A percentile compares a stretch with the other conserved stretches of the same genome.
These are phyloP conservation scores for Sarcophaga bullata DNA, from an alignment of 1,140 invertebrate genomes.

Conservation along the genomic window DNA sequence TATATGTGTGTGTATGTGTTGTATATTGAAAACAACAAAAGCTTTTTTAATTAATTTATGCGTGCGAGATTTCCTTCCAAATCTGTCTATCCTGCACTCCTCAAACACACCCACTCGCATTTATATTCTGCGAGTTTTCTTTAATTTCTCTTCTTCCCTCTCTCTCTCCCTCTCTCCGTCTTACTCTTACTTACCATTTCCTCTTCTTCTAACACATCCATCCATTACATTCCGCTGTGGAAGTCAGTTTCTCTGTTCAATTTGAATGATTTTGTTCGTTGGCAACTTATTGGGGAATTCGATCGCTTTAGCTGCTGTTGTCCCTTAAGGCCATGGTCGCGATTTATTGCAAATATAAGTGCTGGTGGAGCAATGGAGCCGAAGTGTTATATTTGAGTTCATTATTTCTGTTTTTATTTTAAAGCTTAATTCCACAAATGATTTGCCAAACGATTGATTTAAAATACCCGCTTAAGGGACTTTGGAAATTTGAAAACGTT, in stretches of 20 bases:
- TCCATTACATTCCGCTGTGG: too few species aligned
- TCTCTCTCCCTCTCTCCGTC: background rate
- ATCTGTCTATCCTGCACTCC: background rate
- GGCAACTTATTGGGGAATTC: conserved; percentile 2
- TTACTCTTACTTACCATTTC: background rate
- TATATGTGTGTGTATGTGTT: too few species aligned
- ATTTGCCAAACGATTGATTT: background rate
- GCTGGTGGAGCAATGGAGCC: background rate
- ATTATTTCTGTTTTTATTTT: background rate
- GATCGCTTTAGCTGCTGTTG: background rate
- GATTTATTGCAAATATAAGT: background rate
- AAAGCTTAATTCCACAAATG: background rate
- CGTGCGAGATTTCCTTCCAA: conserved; percentile 20
- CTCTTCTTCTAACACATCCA: background rate
- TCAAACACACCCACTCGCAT: background rate
- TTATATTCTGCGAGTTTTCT: background rate
- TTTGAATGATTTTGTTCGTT: background rate
- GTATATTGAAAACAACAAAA: background rate
- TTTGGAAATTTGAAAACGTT: too few species aligned
- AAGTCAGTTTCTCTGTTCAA: background rate
- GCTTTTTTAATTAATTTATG: conserved; percentile 18
- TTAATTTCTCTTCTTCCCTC: background rate
- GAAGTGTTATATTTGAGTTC: background rate
- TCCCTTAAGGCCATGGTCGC: background rate
- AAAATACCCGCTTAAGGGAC: too few species aligned